A percentile compares a stretch with the other conserved stretches of the same genome.
These are phyloP conservation scores for Brachionus sp. DNA, from an alignment of 1,140 invertebrate genomes.

Conservation along the genomic window DNA sequence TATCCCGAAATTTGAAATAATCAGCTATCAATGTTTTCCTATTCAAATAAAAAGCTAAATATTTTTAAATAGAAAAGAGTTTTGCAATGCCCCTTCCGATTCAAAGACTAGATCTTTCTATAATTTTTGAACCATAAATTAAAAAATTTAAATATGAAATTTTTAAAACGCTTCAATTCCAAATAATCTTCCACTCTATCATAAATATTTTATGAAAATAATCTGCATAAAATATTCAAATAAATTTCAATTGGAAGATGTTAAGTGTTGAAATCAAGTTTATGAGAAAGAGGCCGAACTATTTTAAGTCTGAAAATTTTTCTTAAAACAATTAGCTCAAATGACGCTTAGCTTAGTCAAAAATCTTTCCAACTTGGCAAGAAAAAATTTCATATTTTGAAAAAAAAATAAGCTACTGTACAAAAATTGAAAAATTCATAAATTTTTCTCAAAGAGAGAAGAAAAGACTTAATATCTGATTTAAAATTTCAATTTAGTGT, in stretches of 20 bases:
- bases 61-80: too few relatives aligned
- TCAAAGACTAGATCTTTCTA: background rate
- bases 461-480: too few relatives aligned
- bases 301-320: background rate
- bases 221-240: background rate
- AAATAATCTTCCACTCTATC: background rate
- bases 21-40: background rate
- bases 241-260: background rate
- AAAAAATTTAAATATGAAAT: background rate
- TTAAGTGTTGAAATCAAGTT: background rate
- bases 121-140: background rate
- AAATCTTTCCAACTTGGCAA: background rate
- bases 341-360: background rate
- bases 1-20: background rate
- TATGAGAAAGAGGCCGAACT: background rate
- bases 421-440: too few relatives aligned
- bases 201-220: background rate
- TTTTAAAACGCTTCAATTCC: background rate
- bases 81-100: background rate
- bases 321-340: background rate
- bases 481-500: too few relatives aligned
- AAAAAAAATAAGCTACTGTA: too few relatives aligned
- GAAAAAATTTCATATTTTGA: too few relatives aligned
- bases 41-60: background rate
- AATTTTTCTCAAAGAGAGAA: too few relatives aligned